A percentile compares a stretch with the other conserved stretches of the same genome.
These are phyloP conservation scores for Dryobates pubescens DNA, from an alignment of 2,797 vertebrate genomes.

Conservation along the genomic window DNA sequence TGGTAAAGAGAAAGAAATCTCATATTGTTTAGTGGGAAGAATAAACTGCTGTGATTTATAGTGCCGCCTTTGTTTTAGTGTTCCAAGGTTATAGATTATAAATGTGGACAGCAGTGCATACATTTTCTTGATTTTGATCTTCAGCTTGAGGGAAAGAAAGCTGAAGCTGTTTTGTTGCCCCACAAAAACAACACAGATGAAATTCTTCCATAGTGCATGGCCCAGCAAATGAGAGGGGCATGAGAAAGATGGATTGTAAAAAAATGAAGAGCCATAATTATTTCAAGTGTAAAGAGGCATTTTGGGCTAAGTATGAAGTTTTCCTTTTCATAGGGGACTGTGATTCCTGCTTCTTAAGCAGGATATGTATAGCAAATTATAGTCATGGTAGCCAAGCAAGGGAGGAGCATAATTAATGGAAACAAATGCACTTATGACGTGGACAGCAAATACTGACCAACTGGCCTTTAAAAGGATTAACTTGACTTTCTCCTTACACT, in stretches of 20 bases:
- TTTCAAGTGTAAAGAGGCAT: not conserved
- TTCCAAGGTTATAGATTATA: not conserved
- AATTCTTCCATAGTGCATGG: not conserved
- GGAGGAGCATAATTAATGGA: not conserved
- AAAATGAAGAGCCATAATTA: not conserved
- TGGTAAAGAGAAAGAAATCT: not conserved
- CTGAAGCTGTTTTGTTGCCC: not conserved
- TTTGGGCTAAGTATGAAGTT: not conserved
- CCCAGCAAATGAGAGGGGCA: not conserved
- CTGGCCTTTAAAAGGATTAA: not conserved
- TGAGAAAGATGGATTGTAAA: not conserved
- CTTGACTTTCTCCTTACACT: not conserved
- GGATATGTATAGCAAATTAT: not conserved
- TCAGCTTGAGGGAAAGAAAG: not conserved
- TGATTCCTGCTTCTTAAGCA: not conserved
- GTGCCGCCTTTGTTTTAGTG: not conserved
- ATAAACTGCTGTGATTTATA: not conserved
- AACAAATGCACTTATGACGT: not conserved
- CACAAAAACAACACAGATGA: not conserved
- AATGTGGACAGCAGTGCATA: not conserved
- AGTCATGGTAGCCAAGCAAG: not conserved
- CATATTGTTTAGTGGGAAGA: not conserved
- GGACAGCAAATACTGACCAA: not conserved
- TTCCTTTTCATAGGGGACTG: not conserved
- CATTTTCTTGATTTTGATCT: constrained; percentile 30